These are phyloP conservation scores for Caenorhabditis sinica DNA, from an alignment of 2,888 invertebrate genomes.

Conservation along the genomic window DNA sequence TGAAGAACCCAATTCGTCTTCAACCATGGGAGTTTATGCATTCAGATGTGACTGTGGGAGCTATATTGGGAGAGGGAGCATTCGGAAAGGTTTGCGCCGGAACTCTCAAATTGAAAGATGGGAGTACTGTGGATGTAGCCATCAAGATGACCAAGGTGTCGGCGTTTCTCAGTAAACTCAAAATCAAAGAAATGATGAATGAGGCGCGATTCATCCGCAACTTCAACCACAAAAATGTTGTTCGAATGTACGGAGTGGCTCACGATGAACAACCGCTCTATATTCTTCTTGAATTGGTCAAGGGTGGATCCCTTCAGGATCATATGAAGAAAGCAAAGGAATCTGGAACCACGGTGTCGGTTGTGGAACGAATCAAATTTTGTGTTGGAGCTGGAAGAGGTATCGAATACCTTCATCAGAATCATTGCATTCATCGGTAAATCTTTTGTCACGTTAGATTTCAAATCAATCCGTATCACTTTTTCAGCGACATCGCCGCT, in stretches of 20 bases:
- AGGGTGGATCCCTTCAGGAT: conserved; percentile 46
- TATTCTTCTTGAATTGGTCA: conserved; percentile 68
- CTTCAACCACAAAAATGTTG: conserved; percentile 67
- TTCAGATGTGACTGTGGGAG: conserved; percentile 57
- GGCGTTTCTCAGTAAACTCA: conserved; percentile 53
- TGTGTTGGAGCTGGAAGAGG: conserved; percentile 45
- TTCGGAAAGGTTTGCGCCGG: conserved; percentile 67
- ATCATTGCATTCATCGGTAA: conserved; percentile 61
- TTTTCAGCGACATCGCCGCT: conserved; percentile 58
- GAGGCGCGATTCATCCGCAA: conserved; percentile 69
- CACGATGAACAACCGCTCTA: conserved; percentile 69
- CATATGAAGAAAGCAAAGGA: conserved; percentile 45
- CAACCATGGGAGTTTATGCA: conserved; percentile 67
- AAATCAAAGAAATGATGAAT: conserved; percentile 72
- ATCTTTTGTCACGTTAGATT: too few species aligned
- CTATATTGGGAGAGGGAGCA: conserved; percentile 66
- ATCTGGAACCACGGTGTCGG: conserved; percentile 1
- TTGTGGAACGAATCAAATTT: conserved; percentile 24
- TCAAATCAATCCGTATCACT: neutral
- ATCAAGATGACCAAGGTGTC: conserved; percentile 66
- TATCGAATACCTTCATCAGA: conserved; percentile 51
- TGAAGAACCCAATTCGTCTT: conserved; percentile 50
- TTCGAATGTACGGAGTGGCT: conserved; percentile 68
- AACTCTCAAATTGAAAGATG: conserved; percentile 46
- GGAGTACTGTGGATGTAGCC: conserved; percentile 55